A percentile compares a stretch with the other conserved stretches of the same genome.
phyloP scores from a whole-genome alignment of 2,113 vertebrate species.

The Sula dactylatra region DNA sequence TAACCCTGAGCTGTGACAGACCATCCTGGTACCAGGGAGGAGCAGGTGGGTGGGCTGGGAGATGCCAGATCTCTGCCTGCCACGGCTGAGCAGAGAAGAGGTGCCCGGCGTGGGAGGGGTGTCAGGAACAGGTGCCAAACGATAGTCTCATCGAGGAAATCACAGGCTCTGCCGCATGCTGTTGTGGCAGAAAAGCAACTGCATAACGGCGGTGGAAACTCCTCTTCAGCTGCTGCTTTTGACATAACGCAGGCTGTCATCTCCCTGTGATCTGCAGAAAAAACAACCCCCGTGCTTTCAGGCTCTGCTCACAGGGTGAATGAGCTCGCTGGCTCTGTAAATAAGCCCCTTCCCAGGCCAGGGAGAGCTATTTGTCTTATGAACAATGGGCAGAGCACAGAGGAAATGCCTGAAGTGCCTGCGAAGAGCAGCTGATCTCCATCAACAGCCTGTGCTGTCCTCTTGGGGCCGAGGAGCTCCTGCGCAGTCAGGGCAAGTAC shows the following conservation, averaged over 20 bases:
- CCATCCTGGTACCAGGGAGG: background rate
- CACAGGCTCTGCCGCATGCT: background rate
- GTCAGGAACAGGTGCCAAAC: background rate
- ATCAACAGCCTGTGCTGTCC: background rate
- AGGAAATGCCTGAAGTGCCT: constrained; percentile 32
- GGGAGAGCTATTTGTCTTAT: background rate
- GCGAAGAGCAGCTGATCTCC: background rate
- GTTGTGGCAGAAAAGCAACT: background rate
- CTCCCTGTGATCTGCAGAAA: background rate
- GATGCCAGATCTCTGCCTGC: background rate
- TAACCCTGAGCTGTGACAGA: background rate
- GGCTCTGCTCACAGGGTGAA: background rate
- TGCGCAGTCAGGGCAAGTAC: background rate
- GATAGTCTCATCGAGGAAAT: background rate
- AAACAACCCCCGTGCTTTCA: background rate
- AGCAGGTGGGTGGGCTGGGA: background rate
- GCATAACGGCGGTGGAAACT: background rate
- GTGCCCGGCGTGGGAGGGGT: accelerated
- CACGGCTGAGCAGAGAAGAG: background rate
- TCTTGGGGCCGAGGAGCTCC: background rate
- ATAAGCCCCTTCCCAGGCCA: background rate
- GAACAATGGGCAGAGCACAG: background rate
- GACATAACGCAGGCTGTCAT: background rate
- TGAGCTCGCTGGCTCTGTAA: background rate
- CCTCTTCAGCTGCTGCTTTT: background rate